Conservation (phyloP, 1,140 invertebrate genomes). For the Eurosta solidaginis region DNA sequence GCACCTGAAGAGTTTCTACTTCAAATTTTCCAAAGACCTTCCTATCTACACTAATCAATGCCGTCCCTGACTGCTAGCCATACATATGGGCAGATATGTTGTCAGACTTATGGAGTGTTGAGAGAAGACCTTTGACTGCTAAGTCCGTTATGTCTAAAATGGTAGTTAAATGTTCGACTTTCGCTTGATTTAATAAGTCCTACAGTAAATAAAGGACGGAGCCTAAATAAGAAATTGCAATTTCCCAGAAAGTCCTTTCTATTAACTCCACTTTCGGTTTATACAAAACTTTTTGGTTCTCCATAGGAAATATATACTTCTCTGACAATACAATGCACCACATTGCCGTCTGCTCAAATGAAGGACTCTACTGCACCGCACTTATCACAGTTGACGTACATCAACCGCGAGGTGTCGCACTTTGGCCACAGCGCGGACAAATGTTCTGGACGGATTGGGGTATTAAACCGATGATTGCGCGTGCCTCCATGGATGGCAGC, state of each 20-base stretch:
- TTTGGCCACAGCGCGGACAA: constrained; percentile 67
- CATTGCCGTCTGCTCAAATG: constrained; percentile 74
- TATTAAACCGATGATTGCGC: constrained; percentile 71
- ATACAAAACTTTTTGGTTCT: not conserved
- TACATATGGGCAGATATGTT: too few relatives aligned
- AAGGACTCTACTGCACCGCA: constrained; percentile 68
- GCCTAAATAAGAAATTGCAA: too few relatives aligned
- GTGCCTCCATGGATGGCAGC: constrained; percentile 84
- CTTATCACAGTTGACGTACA: constrained; percentile 65
- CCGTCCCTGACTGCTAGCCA: too few relatives aligned
- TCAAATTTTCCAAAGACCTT: too few relatives aligned
- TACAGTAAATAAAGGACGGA: too few relatives aligned
- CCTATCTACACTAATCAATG: too few relatives aligned
- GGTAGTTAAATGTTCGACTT: too few relatives aligned
- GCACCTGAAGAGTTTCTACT: too few relatives aligned
- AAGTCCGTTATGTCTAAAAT: too few relatives aligned
- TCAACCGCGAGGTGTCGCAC: constrained; percentile 68
- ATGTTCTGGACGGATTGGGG: constrained; percentile 91
- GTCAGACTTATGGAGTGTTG: too few relatives aligned
- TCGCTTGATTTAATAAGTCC: too few relatives aligned
- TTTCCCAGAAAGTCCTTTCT: not conserved
- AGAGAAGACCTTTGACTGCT: too few relatives aligned
- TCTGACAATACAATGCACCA: constrained; percentile 73
- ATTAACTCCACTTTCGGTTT: not conserved
- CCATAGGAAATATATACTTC: constrained; percentile 72